phyloP scores from a whole-genome alignment of 2,888 invertebrate species.

The Atrina japonica region DNA sequence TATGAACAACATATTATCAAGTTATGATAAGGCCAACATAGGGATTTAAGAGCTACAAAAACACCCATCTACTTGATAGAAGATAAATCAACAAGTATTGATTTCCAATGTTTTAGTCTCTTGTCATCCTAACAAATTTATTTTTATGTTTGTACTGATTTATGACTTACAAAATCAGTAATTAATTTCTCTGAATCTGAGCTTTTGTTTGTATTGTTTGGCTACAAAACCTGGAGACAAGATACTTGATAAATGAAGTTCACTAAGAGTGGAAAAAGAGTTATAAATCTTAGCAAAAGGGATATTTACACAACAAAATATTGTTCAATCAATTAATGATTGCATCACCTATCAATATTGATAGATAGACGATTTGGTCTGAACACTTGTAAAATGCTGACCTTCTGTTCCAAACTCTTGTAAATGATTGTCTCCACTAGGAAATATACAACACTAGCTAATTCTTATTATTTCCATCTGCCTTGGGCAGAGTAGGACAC shows the following conservation, averaged over 20 bases:
- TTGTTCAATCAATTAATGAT: conserved; percentile 28
- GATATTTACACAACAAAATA: conserved; percentile 12
- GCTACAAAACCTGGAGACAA: conserved; percentile 4
- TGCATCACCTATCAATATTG: conserved; percentile 28
- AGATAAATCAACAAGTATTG: background rate
- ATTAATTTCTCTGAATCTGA: conserved; percentile 16
- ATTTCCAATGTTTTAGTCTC: background rate
- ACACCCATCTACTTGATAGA: too few relatives aligned
- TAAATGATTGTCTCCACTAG: too few relatives aligned
- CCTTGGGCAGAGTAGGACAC: too few relatives aligned
- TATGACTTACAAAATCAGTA: conserved; percentile 12
- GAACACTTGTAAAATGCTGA: too few relatives aligned
- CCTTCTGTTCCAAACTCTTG: too few relatives aligned
- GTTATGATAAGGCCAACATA: too few relatives aligned
- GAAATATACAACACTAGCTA: too few relatives aligned
- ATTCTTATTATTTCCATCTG: too few relatives aligned
- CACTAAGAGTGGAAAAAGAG: background rate
- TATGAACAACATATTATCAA: too few relatives aligned
- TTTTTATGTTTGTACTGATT: conserved; percentile 16
- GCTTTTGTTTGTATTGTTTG: conserved; percentile 12
- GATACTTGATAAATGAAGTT: conserved; percentile 24
- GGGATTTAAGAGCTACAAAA: too few relatives aligned
- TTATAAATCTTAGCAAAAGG: conserved; percentile 23
- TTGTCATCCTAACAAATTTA: background rate
- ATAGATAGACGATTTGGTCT: conserved; percentile 18